These are phyloP conservation scores for Rhamphomyia laevipes DNA, from an alignment of 2,888 invertebrate genomes.

Conservation along the genomic window DNA sequence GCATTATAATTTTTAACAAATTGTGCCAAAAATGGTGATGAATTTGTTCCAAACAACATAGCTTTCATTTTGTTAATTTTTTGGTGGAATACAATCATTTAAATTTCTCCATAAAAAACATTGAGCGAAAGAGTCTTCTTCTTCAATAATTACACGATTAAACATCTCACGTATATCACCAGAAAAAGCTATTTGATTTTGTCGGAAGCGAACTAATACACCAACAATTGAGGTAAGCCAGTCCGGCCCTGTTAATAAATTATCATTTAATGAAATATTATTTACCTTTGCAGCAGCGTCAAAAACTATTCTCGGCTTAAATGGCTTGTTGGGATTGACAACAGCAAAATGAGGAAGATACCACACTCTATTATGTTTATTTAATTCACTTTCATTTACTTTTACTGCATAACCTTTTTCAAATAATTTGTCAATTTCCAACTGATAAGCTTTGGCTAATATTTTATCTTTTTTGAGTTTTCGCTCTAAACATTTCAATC, in stretches of 20 bases:
- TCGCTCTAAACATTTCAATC: constrained; percentile 10
- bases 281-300: constrained; percentile 18
- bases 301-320: constrained; percentile 19
- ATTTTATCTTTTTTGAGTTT: constrained; percentile 11
- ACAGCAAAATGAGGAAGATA: constrained; percentile 20
- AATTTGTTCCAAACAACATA: too few species aligned
- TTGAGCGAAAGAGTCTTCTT: too few species aligned
- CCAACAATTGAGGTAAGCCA: constrained; percentile 12
- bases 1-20: too few species aligned
- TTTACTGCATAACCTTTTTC: constrained; percentile 10
- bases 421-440: constrained; percentile 9
- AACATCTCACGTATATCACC: too few species aligned
- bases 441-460: constrained; percentile 9
- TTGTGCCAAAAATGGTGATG: too few species aligned
- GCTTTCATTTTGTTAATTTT: too few species aligned
- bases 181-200: constrained; percentile 11
- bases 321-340: constrained; percentile 16
- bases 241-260: constrained; percentile 16
- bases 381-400: too few species aligned
- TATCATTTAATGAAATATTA: too few species aligned
- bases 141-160: too few species aligned
- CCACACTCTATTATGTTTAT: constrained; percentile 9
- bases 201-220: constrained; percentile 14
- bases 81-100: too few species aligned
- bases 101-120: too few species aligned